Conservation (phyloP, 2,888 invertebrate species). For the Chloroclystis v-ata region DNA sequence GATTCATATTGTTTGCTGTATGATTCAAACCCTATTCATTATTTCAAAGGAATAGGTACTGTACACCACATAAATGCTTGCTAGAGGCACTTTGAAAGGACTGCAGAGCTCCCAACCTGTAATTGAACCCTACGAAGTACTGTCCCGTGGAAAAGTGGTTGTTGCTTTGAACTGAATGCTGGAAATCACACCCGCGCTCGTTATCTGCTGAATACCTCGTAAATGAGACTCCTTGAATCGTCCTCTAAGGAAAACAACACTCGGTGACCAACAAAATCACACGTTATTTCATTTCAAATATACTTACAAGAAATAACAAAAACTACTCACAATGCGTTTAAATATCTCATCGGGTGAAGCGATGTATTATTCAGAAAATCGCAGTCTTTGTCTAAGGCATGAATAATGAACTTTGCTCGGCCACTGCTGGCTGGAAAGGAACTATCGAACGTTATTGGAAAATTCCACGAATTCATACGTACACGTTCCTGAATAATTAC, state of each 20-base stretch:
- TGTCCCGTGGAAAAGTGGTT: conserved; percentile 22
- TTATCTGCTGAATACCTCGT: conserved; percentile 55
- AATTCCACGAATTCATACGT: conserved; percentile 11
- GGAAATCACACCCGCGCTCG: conserved; percentile 44
- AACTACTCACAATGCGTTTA: conserved; percentile 19
- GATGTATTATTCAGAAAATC: conserved; percentile 45
- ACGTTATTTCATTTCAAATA: conserved; percentile 19
- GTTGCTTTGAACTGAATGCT: conserved; percentile 37
- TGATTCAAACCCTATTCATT: conserved; percentile 6
- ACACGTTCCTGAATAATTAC: not conserved
- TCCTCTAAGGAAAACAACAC: conserved; percentile 46
- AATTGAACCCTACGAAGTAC: conserved; percentile 12
- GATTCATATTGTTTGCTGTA: conserved; percentile 3
- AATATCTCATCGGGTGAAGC: conserved; percentile 28
- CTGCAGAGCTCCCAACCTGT: conserved; percentile 15
- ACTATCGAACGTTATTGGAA: conserved; percentile 22
- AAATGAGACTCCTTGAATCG: conserved; percentile 51
- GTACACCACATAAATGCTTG: no score
- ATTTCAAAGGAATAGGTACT: no score
- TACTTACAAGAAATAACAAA: conserved; percentile 14
- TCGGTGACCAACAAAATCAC: conserved; percentile 40
- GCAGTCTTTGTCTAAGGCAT: conserved; percentile 33
- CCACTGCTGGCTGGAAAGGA: conserved; percentile 25
- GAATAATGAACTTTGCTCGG: conserved; percentile 33
- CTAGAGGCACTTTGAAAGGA: conserved; percentile 20